Evolutionary conservation across 2,113 vertebrate genomes (phyloP), one percentile per base, ranked within the genome.

Genomic region (Dromas ardeola): DNA sequence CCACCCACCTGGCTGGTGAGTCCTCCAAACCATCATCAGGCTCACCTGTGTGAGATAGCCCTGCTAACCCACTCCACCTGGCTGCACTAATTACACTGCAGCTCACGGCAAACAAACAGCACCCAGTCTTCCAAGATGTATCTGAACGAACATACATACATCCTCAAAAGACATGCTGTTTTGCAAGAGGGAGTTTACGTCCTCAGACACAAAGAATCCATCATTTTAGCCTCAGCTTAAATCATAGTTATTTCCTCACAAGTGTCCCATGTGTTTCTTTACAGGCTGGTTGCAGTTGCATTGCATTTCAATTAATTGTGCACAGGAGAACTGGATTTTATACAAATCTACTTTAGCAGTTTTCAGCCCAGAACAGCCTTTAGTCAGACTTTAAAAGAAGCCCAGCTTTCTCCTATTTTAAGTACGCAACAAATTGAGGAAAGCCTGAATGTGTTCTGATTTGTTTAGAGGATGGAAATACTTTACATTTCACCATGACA

Each of bases 61-160:
- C 47, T 15, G 36, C 3, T 1, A 80, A n/a, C 32, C 11, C 8
- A 0, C 10, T 52, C 43, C 20, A 11, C 21, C 43, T 30, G 70
- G 7, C 38, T 36, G 20, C 78, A n/a, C 5, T 15, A 26, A 32
- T 5, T 5, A 19, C 9, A 1, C 45, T 21, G 52, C 21, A 49
- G 49, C 26, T 79, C 25, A 7, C 0, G 0, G 10, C 6, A 1
- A 43, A 32, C 22, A 81, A 10, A 43, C 25, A 50, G 22, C n/a
- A 59, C 22, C 20, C n/a, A 50, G 4, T 22, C 45, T 38, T n/a
- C 58, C 74, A 66, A 9, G 16, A 21, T 10, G 1, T 22, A 55
- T 42, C 42, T 47, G 32, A 65, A 55, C 2, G 12, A 27, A 34
- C 36, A 30, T 1, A 19, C 0, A 13, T 4, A 22, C 4, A 5